Conservation (phyloP, 2,113 vertebrate species). For the Aleadryas rufinucha region DNA sequence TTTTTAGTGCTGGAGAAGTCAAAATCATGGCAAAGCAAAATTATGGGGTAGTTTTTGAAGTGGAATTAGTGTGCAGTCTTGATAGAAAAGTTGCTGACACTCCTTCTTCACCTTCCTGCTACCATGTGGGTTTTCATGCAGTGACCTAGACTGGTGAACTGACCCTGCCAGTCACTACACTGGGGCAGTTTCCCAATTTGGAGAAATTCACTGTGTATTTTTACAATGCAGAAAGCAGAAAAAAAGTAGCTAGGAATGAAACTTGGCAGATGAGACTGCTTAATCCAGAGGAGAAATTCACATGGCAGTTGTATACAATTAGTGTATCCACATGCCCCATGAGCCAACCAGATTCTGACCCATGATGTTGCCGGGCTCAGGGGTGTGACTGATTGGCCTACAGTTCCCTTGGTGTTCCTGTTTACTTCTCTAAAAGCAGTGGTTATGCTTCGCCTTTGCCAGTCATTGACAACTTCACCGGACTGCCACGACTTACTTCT, state of each 20-base stretch:
- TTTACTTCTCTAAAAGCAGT: not conserved
- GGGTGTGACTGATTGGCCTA: not conserved
- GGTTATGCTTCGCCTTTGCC: not conserved
- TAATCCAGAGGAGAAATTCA: not conserved
- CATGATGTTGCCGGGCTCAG: not conserved
- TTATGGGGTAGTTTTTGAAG: not conserved
- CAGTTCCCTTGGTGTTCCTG: not conserved
- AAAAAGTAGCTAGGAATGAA: not conserved
- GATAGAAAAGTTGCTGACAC: not conserved
- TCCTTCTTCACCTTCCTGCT: not conserved
- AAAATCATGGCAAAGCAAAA: not conserved
- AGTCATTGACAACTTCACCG: not conserved
- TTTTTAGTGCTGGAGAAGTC: not conserved
- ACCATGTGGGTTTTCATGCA: not conserved
- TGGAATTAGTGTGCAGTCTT: not conserved
- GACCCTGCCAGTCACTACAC: not conserved
- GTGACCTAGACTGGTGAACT: not conserved
- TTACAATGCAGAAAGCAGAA: not conserved
- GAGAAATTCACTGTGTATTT: not conserved
- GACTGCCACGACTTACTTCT: not conserved
- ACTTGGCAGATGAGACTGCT: not conserved
- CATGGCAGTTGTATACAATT: not conserved
- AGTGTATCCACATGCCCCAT: rapidly evolving
- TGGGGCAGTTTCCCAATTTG: not conserved
- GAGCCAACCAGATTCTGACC: not conserved